Evolutionary conservation across 92 coral and sea anemone species (phyloP), one percentile per base, ranked within the genome.

Genomic region (Umimayanthus chanpuru): DNA sequence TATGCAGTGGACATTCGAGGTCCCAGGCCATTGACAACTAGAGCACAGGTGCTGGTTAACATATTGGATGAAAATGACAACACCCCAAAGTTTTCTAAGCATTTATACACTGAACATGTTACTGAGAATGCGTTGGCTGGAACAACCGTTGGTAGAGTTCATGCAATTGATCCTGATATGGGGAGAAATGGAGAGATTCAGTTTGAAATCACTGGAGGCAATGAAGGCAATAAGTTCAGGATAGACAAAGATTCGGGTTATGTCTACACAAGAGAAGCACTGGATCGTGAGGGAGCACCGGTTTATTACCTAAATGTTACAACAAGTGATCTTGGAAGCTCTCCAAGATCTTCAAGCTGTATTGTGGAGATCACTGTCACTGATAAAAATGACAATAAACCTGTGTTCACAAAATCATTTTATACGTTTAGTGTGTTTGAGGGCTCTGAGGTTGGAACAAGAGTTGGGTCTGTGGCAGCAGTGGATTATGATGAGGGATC

Each of bases 31-130:
- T 92, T 82, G 23, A 94, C 99, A 10, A 86, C 93, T 25, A 88
- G 88, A 38, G 77, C 79, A 2, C 76, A 82, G 16, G 97, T 93
- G 28, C 61, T 76, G 28, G 89, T 97, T 39, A 89, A 77, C 26
- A 77, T 97, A 23, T 39, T 73, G 29, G 99, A 95, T 85, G 58
- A 86, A 77, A 97, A 97, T 90, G 99, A 97, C 86, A 95, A 97
- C 53, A 75, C 55, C 23, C 99, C 99, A 12, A 91, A 88, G 74
- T 97, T 97, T 88, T 68, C 90, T 39, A 88, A 88, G 47, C 55
- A 49, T 72, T 58, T 70, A 5, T 97, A 92, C 76, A 64, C 82
- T 25, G 85, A 81, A 18, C 81, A 86, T 58, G 80, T 95, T 77
- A 88, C 26, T 26, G 99, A 95, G 77, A 86, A 87, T 84, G 68